Evolutionary conservation across 64 coral and sea anemone species (phyloP).

Genomic region (Hydrozoanthus tunicans): DNA sequence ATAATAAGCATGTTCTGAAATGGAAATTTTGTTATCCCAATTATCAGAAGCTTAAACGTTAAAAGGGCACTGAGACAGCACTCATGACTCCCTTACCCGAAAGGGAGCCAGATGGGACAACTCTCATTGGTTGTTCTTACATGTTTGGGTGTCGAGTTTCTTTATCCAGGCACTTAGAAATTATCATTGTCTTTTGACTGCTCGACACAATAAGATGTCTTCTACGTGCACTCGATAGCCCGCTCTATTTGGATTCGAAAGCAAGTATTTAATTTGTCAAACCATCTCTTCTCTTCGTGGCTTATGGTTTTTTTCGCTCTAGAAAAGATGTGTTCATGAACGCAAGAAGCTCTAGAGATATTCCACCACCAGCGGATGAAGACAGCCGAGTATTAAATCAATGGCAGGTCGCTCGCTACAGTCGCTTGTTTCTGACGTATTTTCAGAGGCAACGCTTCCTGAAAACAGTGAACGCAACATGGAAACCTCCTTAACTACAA

Average conservation of each 20-base stretch:
- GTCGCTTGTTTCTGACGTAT: conserved; percentile 22
- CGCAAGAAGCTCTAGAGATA: not conserved
- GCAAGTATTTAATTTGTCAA: no score
- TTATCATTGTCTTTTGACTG: not conserved
- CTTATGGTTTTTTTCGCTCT: not conserved
- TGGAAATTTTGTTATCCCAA: no score
- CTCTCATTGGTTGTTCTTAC: conserved; percentile 4
- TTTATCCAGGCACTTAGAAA: not conserved
- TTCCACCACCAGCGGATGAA: not conserved
- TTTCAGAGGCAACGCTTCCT: conserved; percentile 19
- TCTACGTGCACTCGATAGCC: no score
- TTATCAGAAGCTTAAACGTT: no score
- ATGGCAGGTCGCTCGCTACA: conserved; percentile 36
- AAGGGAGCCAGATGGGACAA: no score
- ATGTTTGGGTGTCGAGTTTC: conserved; percentile 14
- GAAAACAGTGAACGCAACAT: conserved; percentile 1
- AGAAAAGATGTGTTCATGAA: not conserved
- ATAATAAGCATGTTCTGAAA: no score
- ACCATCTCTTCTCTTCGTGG: not conserved
- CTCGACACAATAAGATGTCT: no score
- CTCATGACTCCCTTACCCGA: no score
- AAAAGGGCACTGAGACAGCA: no score
- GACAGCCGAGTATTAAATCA: not conserved
- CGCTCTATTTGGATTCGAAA: no score
- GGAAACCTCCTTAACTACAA: not conserved